Percentiles rank a stretch among this genome's conserved stretches.
These are phyloP conservation scores for Dastarcus helophoroides DNA, from an alignment of 2,888 invertebrate genomes.

Conservation along the genomic window DNA sequence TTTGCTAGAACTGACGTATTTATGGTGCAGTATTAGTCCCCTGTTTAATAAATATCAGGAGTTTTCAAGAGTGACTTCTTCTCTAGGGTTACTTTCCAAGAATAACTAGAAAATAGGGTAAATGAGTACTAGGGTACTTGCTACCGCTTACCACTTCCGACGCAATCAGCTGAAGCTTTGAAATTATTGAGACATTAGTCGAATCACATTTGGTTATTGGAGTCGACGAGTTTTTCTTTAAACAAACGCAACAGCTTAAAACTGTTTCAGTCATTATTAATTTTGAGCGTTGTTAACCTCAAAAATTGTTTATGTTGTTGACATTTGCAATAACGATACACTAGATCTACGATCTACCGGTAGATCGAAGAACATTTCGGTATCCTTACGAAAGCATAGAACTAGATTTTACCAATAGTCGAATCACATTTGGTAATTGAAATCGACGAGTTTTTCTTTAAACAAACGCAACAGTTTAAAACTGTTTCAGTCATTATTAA, in stretches of 20 bases:
- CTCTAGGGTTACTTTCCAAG: too few relatives aligned
- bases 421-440: slow-evolving; percentile 11
- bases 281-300: too few relatives aligned
- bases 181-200: slow-evolving; percentile 11
- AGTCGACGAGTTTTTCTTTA: slow-evolving; percentile 10
- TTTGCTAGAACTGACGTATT: too few relatives aligned
- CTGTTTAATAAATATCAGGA: too few relatives aligned
- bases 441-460: slow-evolving; percentile 10
- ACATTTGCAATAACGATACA: not conserved
- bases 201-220: slow-evolving; percentile 11
- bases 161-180: slow-evolving; percentile 15
- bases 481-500: slow-evolving; percentile 4
- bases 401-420: too few relatives aligned
- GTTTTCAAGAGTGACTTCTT: too few relatives aligned
- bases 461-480: slow-evolving; percentile 19
- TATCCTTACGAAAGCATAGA: too few relatives aligned
- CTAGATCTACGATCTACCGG: too few relatives aligned
- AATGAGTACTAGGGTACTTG: not conserved
- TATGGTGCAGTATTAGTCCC: too few relatives aligned
- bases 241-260: slow-evolving; percentile 19
- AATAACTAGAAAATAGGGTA: too few relatives aligned
- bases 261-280: slow-evolving; percentile 4
- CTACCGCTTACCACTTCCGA: slow-evolving; percentile 17
- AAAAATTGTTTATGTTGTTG: slow-evolving; percentile 1
- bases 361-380: too few relatives aligned